Percentiles rank a stretch among this genome's conserved stretches.
phyloP scores from a whole-genome alignment of 1,140 invertebrate genomes.

The Paraescarpia echinospica region DNA sequence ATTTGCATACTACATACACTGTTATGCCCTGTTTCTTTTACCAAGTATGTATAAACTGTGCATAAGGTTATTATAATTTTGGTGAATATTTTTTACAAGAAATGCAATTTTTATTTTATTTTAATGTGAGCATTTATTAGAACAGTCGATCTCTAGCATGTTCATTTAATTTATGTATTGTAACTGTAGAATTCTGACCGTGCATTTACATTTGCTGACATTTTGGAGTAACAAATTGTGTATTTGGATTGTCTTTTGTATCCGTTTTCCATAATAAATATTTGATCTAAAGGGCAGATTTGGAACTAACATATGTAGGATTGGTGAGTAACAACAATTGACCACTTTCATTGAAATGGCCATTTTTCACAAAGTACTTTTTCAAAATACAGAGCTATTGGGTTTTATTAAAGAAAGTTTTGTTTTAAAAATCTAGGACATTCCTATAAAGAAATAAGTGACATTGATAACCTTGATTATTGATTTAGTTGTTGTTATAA shows the following conservation, averaged over 20 bases:
- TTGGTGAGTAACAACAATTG: not conserved
- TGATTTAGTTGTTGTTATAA: not conserved
- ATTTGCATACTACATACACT: not conserved
- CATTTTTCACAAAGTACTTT: not conserved
- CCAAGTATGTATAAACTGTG: too few species aligned
- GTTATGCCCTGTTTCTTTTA: not conserved
- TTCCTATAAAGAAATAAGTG: too few species aligned
- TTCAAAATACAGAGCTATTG: not conserved
- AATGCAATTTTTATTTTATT: not conserved
- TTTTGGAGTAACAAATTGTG: not conserved
- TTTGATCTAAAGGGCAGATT: not conserved
- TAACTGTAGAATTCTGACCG: not conserved
- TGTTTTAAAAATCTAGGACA: too few species aligned
- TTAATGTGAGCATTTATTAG: not conserved
- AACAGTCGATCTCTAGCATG: not conserved
- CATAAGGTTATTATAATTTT: too few species aligned
- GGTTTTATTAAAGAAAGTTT: too few species aligned
- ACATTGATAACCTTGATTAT: not conserved
- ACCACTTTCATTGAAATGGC: not conserved
- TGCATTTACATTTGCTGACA: not conserved
- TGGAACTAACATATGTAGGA: not conserved
- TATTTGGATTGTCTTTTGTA: not conserved
- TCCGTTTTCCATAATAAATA: not conserved
- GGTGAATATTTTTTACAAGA: not conserved
- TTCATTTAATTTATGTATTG: not conserved